A percentile compares a stretch with the other conserved stretches of the same genome.
These are phyloP conservation scores for Mesopsocus fuscifrons DNA, from an alignment of 2,888 invertebrate species.

Conservation along the genomic window DNA sequence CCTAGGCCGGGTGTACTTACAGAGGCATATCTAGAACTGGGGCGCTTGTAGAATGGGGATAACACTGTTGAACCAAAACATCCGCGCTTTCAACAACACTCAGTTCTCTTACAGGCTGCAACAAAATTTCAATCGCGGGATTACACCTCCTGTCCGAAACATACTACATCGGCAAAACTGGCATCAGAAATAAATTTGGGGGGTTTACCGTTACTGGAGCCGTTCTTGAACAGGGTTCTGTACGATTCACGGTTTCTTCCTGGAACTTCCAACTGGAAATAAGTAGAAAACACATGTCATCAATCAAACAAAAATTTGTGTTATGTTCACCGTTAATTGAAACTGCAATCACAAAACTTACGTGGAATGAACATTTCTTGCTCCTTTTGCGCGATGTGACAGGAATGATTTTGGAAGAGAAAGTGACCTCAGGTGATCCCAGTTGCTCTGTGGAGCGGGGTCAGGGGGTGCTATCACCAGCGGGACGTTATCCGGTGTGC, in stretches of 20 bases:
- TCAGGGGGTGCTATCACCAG: constrained; percentile 34
- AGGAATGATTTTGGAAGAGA: constrained; percentile 33
- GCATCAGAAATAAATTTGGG: no score
- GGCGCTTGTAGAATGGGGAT: neutral
- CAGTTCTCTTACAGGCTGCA: neutral
- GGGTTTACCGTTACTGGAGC: constrained; percentile 20
- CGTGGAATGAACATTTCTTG: no score
- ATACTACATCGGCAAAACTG: no score
- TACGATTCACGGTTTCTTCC: constrained; percentile 12
- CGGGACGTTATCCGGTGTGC: constrained; percentile 24
- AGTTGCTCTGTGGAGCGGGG: constrained; percentile 17
- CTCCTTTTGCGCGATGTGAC: constrained; percentile 19
- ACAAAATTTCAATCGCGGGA: no score
- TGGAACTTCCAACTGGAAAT: constrained; percentile 17
- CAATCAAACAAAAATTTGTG: no score
- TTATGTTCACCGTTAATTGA: no score
- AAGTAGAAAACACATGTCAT: no score
- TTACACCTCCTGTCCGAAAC: constrained; percentile 15
- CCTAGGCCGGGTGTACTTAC: no score
- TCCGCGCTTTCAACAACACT: neutral
- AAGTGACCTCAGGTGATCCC: constrained; percentile 30
- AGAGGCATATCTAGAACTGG: neutral
- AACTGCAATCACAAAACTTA: no score
- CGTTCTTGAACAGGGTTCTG: constrained; percentile 16
- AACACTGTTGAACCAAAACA: neutral